A percentile compares a stretch with the other conserved stretches of the same genome.
Evolutionary conservation across 2,113 vertebrate genomes (phyloP).

Genomic region (Connochaetes taurinus): DNA sequence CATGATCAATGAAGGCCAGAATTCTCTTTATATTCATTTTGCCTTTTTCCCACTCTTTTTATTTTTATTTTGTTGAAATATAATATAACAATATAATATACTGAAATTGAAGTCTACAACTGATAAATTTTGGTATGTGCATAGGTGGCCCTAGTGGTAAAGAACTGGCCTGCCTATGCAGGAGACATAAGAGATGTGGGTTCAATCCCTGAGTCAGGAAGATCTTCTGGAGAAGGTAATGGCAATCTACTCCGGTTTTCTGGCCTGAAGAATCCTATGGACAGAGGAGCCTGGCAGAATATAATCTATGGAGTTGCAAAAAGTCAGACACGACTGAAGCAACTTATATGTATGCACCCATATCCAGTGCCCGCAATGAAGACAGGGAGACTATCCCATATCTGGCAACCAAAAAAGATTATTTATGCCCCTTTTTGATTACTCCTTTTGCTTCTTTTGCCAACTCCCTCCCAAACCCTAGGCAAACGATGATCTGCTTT

Average conservation of each 20-base stretch:
- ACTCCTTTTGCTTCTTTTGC: neutral
- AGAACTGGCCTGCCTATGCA: neutral
- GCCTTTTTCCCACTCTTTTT: neutral
- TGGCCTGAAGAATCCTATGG: neutral
- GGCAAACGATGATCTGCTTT: neutral
- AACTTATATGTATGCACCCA: fast-evolving
- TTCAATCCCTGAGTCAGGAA: neutral
- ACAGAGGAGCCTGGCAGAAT: neutral
- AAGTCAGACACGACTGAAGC: neutral
- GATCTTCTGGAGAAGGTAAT: neutral
- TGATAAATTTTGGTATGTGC: neutral
- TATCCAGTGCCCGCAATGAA: neutral
- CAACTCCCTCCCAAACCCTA: fast-evolving
- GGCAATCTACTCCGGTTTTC: neutral
- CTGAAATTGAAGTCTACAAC: neutral
- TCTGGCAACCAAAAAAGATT: neutral
- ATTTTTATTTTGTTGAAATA: neutral
- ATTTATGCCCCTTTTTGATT: neutral
- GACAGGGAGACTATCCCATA: neutral
- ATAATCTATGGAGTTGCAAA: fast-evolving
- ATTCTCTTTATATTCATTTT: neutral
- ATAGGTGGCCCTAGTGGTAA: neutral
- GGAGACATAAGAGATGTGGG: neutral
- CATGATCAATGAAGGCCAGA: neutral
- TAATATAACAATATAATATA: neutral